Percentiles rank a stretch among this genome's conserved stretches.
Conservation (phyloP, 1,140 invertebrate species). For the Zaprionus taronus region DNA sequence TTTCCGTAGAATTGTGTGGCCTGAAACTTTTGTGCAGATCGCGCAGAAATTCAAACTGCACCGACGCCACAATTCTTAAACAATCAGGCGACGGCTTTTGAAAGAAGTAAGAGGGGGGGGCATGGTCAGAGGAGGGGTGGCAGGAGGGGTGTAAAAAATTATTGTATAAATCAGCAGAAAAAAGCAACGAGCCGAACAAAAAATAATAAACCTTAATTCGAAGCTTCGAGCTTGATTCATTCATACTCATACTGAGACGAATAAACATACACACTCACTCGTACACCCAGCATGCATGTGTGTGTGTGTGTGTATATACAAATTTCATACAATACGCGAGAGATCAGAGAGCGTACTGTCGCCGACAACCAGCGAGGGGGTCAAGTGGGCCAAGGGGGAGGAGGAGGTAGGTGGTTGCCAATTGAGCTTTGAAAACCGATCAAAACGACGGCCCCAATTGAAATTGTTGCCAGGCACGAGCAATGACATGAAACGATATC, state of each 20-base stretch:
- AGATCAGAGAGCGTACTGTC: slow-evolving; percentile 28
- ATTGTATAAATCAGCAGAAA: slow-evolving; percentile 81
- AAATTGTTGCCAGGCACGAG: slow-evolving; percentile 72
- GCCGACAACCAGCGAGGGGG: not conserved
- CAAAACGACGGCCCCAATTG: slow-evolving; percentile 61
- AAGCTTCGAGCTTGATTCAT: slow-evolving; percentile 77
- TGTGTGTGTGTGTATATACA: slow-evolving; percentile 4
- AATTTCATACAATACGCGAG: slow-evolving; percentile 31
- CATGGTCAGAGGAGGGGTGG: not conserved
- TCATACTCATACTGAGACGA: slow-evolving; percentile 48
- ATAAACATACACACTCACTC: slow-evolving; percentile 4
- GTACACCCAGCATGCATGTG: slow-evolving; percentile 7
- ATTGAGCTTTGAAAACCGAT: slow-evolving; percentile 79
- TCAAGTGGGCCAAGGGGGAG: not conserved
- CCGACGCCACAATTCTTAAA: slow-evolving; percentile 78
- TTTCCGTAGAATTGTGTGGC: slow-evolving; percentile 66
- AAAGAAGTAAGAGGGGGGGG: slow-evolving; percentile 9
- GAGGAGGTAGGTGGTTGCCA: slow-evolving; percentile 36
- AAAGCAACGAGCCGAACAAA: slow-evolving; percentile 50
- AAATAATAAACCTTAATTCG: slow-evolving; percentile 82
- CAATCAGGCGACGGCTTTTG: slow-evolving; percentile 66
- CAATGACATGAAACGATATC: slow-evolving; percentile 68
- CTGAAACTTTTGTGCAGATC: slow-evolving; percentile 65
- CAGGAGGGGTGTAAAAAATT: slow-evolving; percentile 45
- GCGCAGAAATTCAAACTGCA: slow-evolving; percentile 78